Base-by-base conservation (phyloP, 64 coral and sea anemone species). In the Stylophora pistillata region DNA sequence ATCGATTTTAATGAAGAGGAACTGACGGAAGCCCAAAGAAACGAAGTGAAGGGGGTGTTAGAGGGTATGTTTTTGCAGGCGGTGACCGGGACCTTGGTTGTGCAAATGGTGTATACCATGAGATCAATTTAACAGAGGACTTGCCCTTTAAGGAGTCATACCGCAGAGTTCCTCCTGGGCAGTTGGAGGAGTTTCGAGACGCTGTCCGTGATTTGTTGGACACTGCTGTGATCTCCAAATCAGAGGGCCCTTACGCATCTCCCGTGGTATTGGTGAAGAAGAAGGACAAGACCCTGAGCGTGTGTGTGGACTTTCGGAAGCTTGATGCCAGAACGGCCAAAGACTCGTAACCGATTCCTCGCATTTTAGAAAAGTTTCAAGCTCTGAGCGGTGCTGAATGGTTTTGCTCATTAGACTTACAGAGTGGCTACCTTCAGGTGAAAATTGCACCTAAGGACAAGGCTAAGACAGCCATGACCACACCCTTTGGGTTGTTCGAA, bases 231-330 rank as follows among this genome's bases (percentile, higher is more conserved):
- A 58, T 90, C 47, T 55, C 55, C 20, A 74, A 94, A 56, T 94
- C 82, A 1, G 28, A 77, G 13, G 90, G 88, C 27, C 82, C 82
- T 0, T 94, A 59, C 61, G 61, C 66, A 2, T 90, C 74, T 1
- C 54, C 82, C 18, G 88, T 90, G 1, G 81, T 89, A 6, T 31
- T 94, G 4, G 82, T 90, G 0, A 13, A 74, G 5, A 94, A 94
- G 63, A 77, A 85, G 11, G 87, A 89, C 62, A 69, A 76, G 16
- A 58, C 23, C n/a, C 62, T 89, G 23, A 52, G 81, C 29, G 58
- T 86, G 18, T 89, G 81, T 64, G 79, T 94, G 9, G 92, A 94
- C 65, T 94, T 85, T 21, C 58, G 64, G 4, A 89, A 57, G 16
- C 58, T 94, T 0, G 90, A 87, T 23, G 1, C 85, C 6, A 56